Base-by-base conservation (phyloP, 2,888 invertebrate species). In the Drosophila rellima region DNA sequence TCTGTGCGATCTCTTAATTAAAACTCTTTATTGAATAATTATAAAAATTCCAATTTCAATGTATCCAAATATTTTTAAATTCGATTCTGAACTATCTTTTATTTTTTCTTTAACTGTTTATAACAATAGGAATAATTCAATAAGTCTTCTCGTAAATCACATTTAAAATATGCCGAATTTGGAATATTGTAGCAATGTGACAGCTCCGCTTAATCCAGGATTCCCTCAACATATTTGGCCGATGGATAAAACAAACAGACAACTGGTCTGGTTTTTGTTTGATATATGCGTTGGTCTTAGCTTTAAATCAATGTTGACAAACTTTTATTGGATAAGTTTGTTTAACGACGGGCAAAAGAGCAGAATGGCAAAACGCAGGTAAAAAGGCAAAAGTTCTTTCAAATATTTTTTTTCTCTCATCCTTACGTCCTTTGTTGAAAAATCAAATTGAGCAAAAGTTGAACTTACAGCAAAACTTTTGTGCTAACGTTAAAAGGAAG, bases 311-410 rank as follows among this genome's bases (percentile, higher is more conserved):
- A 91, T 91, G 91, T 91, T 91, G 90, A 91, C 91, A 90, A 92
- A 92, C 90, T 92, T 92, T 92, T 92, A 92, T 92, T 92, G 92
- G 92, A 92, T 92, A 92, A 92, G 91, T 92, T 92, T 92, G 91
- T 92, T 91, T 91, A 87, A 89, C 74, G 88, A 89, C 86, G 82
- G 78, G 73, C 72, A 65, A 70, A 75, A 69, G 63, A 71, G 70
- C 51, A 62, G 67, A 52, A 70, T 47, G 47, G 64, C 52, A 70
- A 67, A 77, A 54, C 64, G 64, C 68, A 83, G 81, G 85, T 80
- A 79, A 88, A 81, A 89, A 80, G 78, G 77, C 73, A 71, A 78
- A 77, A 83, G 72, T 78, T 81, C 45, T 60, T 57, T 64, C 59
- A 3, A 5, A 56, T 18, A 10, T 52, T 45, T 39, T 65, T 55